Evolutionary conservation across 2,797 vertebrate species (phyloP).

Genomic region (Serranus cabrilla): DNA sequence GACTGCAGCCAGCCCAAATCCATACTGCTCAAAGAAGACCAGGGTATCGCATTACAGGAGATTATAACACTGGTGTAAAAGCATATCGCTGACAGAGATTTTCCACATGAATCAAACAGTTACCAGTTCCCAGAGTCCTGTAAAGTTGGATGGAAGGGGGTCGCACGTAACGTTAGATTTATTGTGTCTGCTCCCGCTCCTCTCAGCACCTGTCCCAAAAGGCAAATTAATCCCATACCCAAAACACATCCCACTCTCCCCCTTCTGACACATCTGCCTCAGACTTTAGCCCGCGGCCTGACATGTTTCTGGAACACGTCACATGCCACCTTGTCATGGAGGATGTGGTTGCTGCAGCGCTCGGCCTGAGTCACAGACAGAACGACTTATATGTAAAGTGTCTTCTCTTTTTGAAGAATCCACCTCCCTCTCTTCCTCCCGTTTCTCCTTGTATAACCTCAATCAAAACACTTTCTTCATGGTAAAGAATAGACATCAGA

Average conservation of each 20-base stretch:
- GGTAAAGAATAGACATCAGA: constrained; percentile 33
- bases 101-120: constrained; percentile 66
- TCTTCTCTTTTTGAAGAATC: not conserved
- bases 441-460: constrained; percentile 44
- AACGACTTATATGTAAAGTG: constrained; percentile 21
- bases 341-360: constrained; percentile 52
- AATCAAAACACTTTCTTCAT: constrained; percentile 48
- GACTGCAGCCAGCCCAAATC: constrained; percentile 47
- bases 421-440: not conserved
- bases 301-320: constrained; percentile 68
- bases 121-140: constrained; percentile 48
- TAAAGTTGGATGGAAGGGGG: constrained; percentile 33
- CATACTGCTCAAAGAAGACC: constrained; percentile 40
- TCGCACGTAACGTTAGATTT: constrained; percentile 78
- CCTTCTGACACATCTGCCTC: constrained; percentile 80
- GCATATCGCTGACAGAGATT: constrained; percentile 73
- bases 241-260: constrained; percentile 54
- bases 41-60: constrained; percentile 71
- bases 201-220: constrained; percentile 79
- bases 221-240: constrained; percentile 73
- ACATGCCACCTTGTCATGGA: constrained; percentile 50
- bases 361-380: constrained; percentile 23
- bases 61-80: constrained; percentile 63
- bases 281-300: constrained; percentile 62
- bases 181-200: constrained; percentile 77